Base-by-base conservation (phyloP, 2,888 invertebrate species). In the Tachina fera region DNA sequence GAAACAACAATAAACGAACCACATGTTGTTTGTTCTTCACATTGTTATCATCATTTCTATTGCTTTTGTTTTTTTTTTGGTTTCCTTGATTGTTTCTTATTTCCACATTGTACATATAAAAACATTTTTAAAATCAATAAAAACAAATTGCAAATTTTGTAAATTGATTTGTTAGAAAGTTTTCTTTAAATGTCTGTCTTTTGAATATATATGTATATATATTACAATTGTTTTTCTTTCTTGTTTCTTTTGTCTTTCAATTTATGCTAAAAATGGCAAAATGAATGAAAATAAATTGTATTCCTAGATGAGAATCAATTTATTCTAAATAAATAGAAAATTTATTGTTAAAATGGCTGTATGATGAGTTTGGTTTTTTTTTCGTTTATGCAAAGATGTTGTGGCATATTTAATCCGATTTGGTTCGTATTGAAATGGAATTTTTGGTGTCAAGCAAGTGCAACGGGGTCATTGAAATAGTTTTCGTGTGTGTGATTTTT, bases 151-250 rank as follows among this genome's bases (percentile, higher is more conserved):
- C 56, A 58, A 39, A 58, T 65, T 63, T 49, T 31, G 13, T 56
- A 80, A 80, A 80, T 80, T 72, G 80, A 72, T 67, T 80, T 72
- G 56, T 72, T 56, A 47, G 45, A 65, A 49, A 45, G 63, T 72
- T 58, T 63, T 79, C 16, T 51, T 53, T 45, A 9, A 47, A 51
- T 68, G 9, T 11, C 14, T 49, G 39, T 76, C 1, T 10, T 8
- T 43, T 31, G 11, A 5, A 47, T 43, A 22, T 31, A 31, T 31
- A 31, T 31, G 31, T 31, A 31, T 31, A 6, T 6, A 31, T 75
- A 22, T 75, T 58, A 8, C 6, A 60, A 19, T 56, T 76, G 61
- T 16, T 39, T 45, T 13, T 61, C 53, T 51, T 68, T 47, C 9
- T 22, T 19, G 16, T 51, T 60, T 22, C 41, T 39, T 9, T 43